phyloP scores from a whole-genome alignment of 2,113 vertebrate species.

The Numida meleagris region DNA sequence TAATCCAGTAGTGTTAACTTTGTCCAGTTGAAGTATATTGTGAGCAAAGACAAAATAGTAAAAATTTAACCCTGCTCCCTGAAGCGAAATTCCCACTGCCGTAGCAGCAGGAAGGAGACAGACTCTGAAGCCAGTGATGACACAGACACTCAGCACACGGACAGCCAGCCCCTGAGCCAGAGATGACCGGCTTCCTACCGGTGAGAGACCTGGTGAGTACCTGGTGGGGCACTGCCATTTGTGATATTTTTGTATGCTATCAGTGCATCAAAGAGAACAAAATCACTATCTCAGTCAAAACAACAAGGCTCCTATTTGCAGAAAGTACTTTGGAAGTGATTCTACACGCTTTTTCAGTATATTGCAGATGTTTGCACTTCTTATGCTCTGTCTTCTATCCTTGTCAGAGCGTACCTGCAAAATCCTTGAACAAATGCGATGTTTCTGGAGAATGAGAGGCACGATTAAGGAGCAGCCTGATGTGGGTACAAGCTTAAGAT shows the following conservation, averaged over 20 bases:
- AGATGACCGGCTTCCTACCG: slow-evolving; percentile 36
- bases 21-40: not conserved
- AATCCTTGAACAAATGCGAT: not conserved
- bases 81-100: not conserved
- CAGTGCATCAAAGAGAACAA: not conserved
- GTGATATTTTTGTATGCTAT: not conserved
- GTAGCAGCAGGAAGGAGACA: not conserved
- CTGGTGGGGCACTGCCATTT: not conserved
- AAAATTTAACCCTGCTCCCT: slow-evolving; percentile 58
- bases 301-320: not conserved
- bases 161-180: not conserved
- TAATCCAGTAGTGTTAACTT: slow-evolving; percentile 55
- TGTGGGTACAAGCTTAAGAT: not conserved
- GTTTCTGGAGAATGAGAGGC: not conserved
- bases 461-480: not conserved
- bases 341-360: not conserved
- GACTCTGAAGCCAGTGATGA: slow-evolving; percentile 13
- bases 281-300: not conserved
- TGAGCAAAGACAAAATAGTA: not conserved
- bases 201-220: slow-evolving; percentile 56
- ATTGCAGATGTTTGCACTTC: not conserved
- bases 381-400: not conserved
- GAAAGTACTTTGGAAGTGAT: not conserved
- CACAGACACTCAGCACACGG: not conserved
- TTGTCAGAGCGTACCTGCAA: not conserved